These are phyloP conservation scores for Coptodon rendalli DNA, from an alignment of 2,113 vertebrate genomes.

Conservation along the genomic window DNA sequence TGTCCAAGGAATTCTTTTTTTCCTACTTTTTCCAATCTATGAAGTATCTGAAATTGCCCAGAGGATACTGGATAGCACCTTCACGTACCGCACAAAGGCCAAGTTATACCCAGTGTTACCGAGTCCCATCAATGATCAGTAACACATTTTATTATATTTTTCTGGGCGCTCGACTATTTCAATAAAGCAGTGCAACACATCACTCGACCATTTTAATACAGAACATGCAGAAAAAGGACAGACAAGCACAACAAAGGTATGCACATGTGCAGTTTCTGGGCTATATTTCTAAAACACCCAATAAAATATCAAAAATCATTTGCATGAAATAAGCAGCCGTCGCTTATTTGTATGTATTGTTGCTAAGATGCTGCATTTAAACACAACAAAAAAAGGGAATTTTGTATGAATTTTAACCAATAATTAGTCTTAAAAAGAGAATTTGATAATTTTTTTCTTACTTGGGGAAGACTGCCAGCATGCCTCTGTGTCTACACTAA, in stretches of 20 bases:
- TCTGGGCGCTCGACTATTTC: rapidly evolving
- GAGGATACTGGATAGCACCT: neutral
- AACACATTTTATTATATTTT: neutral
- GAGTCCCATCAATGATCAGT: neutral
- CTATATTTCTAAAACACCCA: neutral
- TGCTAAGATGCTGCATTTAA: neutral
- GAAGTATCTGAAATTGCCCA: neutral
- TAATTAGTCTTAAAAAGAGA: neutral
- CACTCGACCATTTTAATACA: neutral
- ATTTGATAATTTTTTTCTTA: neutral
- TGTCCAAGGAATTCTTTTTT: neutral
- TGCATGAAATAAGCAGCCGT: neutral
- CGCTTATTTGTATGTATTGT: neutral
- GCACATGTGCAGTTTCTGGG: rapidly evolving
- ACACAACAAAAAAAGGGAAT: neutral
- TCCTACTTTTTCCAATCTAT: neutral
- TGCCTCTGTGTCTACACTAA: no score
- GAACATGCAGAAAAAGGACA: neutral
- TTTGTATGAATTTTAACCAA: neutral
- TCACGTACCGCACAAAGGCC: neutral
- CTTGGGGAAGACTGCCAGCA: neutral
- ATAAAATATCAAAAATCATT: neutral
- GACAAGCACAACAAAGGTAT: neutral
- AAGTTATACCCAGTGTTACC: neutral
- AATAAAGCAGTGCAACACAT: neutral